Percentiles rank a stretch among this genome's conserved stretches.
Conservation (phyloP, 2,888 invertebrate species). For the Aproaerema taeniolella region DNA sequence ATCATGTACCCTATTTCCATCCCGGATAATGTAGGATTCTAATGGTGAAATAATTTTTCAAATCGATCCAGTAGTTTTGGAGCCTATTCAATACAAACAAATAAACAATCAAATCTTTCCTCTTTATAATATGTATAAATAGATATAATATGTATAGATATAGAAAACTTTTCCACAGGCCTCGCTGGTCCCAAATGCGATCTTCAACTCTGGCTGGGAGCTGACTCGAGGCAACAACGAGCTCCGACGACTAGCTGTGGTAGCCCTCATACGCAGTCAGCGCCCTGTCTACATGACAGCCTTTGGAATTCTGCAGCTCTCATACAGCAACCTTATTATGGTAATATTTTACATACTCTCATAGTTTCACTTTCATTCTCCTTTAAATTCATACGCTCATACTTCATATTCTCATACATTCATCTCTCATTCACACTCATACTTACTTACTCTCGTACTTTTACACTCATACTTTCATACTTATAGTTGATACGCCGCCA, state of each 20-base stretch:
- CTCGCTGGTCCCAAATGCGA: constrained; percentile 33
- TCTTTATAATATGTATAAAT: no score
- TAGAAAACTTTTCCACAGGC: no score
- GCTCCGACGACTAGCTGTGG: constrained; percentile 33
- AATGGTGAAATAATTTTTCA: no score
- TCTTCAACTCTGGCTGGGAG: constrained; percentile 55
- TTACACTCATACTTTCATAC: no score
- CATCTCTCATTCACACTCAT: not conserved
- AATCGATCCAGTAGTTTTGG: no score
- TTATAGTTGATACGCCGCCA: not conserved
- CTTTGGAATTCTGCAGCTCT: constrained; percentile 42
- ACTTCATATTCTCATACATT: not conserved
- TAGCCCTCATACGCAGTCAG: constrained; percentile 44
- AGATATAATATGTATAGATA: no score
- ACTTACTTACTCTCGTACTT: not conserved
- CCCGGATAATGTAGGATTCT: no score
- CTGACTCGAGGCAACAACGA: constrained; percentile 17
- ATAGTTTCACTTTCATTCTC: not conserved
- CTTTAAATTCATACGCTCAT: not conserved
- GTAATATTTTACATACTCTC: constrained; percentile 35
- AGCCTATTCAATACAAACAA: no score
- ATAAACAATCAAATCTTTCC: no score
- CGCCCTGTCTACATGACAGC: constrained; percentile 45
- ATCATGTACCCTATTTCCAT: no score
- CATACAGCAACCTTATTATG: constrained; percentile 43